Base-by-base conservation (phyloP, 1,140 invertebrate genomes). In the Drosophila pectinifera region DNA sequence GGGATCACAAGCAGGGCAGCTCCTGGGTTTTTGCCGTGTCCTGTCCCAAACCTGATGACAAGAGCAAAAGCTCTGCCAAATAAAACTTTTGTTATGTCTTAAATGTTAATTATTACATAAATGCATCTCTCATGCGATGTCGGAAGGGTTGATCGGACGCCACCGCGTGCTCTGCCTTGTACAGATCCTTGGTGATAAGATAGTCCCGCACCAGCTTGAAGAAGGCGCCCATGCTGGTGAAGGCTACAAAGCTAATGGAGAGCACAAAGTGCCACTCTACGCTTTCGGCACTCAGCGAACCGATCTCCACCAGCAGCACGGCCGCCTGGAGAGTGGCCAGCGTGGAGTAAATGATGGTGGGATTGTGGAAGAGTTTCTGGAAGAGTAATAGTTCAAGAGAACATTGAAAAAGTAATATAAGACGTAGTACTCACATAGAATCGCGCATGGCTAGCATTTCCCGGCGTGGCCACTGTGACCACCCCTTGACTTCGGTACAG, bases 251-350 rank as follows among this genome's bases (percentile, higher is more conserved):
- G 13, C 96, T 95, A 65, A 98, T 94, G 16, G 97, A 97, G 10
- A 99, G 88, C 31, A 98, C 95, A 91, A 98, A 96, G 92, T 98
- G 97, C 98, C 98, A 99, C 78, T 98, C 96, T 8, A 95, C 94
- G 42, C 58, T 89, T 3, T 95, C 95, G 45, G 96, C 94, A 70
- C 97, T 93, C 1, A 99, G 90, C 22, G 97, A 93, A 49, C 96
- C 93, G 42, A 99, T 93, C 93, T 98, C 96, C 18, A 96, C 93
- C 1, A 95, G 92, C 14, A 99, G 94, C 20, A 98, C 92, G 1
- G 94, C 92, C 7, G 96, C 92, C 78, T 98, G 96, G 1, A 98
- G 90, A 4, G 94, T 94, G 8, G 98, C 93, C 31, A 98, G 90
- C 22, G 95, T 93, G 78, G 95, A 95, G n/a, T 97, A 94, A 1